These are phyloP conservation scores for Cephalotes varians DNA, from an alignment of 2,888 invertebrate genomes.

Conservation along the genomic window DNA sequence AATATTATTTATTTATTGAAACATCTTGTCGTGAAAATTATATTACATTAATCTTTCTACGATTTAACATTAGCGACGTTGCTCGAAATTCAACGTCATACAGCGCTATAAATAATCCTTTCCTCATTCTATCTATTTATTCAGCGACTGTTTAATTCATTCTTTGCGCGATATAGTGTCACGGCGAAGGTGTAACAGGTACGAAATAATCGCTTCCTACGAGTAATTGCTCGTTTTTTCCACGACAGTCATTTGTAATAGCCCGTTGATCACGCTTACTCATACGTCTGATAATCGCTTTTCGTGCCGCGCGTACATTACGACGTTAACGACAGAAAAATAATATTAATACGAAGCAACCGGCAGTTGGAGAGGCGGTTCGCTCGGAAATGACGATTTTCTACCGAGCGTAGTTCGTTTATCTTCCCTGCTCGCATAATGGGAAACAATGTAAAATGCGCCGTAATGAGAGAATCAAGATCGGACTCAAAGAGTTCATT, in stretches of 20 bases:
- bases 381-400: slow-evolving; percentile 28
- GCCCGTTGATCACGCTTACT: slow-evolving; percentile 44
- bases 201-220: slow-evolving; percentile 54
- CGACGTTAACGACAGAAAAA: slow-evolving; percentile 56
- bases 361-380: slow-evolving; percentile 32
- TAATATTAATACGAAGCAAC: slow-evolving; percentile 59
- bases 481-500: background rate
- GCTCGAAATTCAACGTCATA: background rate
- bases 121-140: slow-evolving; percentile 21
- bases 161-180: slow-evolving; percentile 44
- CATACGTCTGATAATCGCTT: slow-evolving; percentile 57
- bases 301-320: slow-evolving; percentile 50
- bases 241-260: slow-evolving; percentile 53
- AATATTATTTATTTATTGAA: too few relatives aligned
- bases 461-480: slow-evolving; percentile 24
- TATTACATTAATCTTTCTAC: background rate
- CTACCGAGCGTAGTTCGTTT: slow-evolving; percentile 17
- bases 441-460: background rate
- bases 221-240: slow-evolving; percentile 63
- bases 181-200: slow-evolving; percentile 48
- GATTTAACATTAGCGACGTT: background rate
- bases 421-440: slow-evolving; percentile 17
- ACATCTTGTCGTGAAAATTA: too few relatives aligned
- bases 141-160: slow-evolving; percentile 48
- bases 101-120: slow-evolving; percentile 16